Evolutionary conservation across 2,888 invertebrate genomes (phyloP).

Genomic region (Rhagium mordax): DNA sequence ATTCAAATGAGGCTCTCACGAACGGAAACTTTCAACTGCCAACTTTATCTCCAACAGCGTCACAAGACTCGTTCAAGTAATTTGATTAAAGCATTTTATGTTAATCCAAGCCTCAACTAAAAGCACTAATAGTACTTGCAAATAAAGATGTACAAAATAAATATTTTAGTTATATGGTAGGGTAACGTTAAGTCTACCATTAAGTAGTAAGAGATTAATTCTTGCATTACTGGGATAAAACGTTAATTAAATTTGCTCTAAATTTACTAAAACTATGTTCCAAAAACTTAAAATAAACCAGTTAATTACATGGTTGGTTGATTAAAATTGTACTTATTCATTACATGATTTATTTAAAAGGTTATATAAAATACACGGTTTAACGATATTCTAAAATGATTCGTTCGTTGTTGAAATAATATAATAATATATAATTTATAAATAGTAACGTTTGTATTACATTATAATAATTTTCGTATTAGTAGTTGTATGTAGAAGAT

Average conservation of each 20-base stretch:
- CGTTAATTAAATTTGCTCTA: slow-evolving; percentile 16
- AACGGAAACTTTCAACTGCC: slow-evolving; percentile 29
- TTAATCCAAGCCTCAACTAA: slow-evolving; percentile 37
- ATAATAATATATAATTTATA: too few relatives aligned
- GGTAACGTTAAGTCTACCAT: slow-evolving; percentile 12
- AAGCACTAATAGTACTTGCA: slow-evolving; percentile 27
- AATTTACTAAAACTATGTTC: neutral
- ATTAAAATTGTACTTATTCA: neutral
- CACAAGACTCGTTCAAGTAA: slow-evolving; percentile 37
- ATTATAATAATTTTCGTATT: too few relatives aligned
- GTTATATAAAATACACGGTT: too few relatives aligned
- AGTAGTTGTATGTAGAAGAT: too few relatives aligned
- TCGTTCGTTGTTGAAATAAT: too few relatives aligned
- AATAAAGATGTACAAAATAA: slow-evolving; percentile 29
- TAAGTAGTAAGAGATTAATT: slow-evolving; percentile 10
- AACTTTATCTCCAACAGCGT: slow-evolving; percentile 34
- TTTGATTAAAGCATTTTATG: slow-evolving; percentile 49
- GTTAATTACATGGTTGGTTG: neutral
- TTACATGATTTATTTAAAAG: neutral
- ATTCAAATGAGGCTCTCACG: slow-evolving; percentile 1
- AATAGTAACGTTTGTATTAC: too few relatives aligned
- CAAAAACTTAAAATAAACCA: neutral
- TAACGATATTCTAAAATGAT: too few relatives aligned
- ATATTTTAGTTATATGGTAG: slow-evolving; percentile 22
- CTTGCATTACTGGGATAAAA: neutral